These are phyloP conservation scores for Zosterops hypoxanthus DNA, from an alignment of 2,113 vertebrate genomes.

Conservation along the genomic window DNA sequence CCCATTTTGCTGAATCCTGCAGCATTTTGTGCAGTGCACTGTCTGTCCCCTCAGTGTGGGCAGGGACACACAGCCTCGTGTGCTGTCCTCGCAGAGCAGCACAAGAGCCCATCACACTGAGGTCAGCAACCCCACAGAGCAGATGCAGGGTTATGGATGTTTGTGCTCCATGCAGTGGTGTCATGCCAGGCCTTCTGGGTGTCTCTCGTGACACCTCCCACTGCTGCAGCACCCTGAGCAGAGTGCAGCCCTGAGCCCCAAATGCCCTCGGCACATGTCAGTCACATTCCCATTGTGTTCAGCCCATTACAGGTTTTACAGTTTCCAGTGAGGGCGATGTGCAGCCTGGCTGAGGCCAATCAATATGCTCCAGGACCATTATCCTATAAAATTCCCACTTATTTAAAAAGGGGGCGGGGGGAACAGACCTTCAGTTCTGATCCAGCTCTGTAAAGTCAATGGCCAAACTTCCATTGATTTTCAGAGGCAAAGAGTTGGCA, in stretches of 20 bases:
- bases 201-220: not conserved
- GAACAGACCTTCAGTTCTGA: slow-evolving; percentile 12
- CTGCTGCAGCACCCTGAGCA: not conserved
- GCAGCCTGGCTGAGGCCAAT: slow-evolving; percentile 49
- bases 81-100: not conserved
- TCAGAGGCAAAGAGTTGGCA: not conserved
- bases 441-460: slow-evolving; percentile 38
- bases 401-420: slow-evolving; percentile 41
- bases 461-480: slow-evolving; percentile 55
- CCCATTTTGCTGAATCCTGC: not conserved
- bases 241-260: not conserved
- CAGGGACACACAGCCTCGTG: not conserved
- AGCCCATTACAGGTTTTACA: slow-evolving; percentile 31
- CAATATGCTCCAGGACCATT: slow-evolving; percentile 51
- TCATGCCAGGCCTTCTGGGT: accelerated
- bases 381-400: slow-evolving; percentile 61
- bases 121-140: not conserved
- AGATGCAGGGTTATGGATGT: not conserved
- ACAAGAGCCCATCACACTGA: accelerated
- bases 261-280: not conserved
- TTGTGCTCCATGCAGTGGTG: accelerated
- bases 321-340: slow-evolving; percentile 11
- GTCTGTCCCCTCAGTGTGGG: accelerated
- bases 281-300: not conserved
- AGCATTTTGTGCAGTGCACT: not conserved